Conservation (phyloP, 2,113 vertebrate species). For the Plotosus lineatus region DNA sequence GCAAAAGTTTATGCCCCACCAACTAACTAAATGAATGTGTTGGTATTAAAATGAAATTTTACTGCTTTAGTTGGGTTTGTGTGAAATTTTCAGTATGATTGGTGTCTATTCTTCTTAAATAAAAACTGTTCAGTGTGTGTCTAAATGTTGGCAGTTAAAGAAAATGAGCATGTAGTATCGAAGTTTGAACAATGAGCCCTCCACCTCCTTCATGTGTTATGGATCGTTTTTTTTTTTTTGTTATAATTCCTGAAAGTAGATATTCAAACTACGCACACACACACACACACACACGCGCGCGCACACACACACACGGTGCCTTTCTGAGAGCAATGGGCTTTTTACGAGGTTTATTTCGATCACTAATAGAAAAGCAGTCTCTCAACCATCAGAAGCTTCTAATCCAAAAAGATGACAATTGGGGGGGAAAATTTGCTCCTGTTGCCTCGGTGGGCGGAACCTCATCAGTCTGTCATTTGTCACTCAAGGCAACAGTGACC, state of each 20-base stretch:
- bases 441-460: neutral
- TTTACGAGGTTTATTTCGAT: no score
- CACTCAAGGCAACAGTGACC: neutral
- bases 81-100: neutral
- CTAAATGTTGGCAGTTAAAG: no score
- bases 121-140: no score
- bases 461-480: neutral
- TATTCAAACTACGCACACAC: neutral
- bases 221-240: neutral
- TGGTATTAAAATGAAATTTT: neutral
- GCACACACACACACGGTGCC: no score
- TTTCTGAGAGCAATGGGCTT: no score
- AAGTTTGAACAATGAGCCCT: neutral
- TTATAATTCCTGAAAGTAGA: neutral
- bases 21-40: neutral
- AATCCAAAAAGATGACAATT: neutral
- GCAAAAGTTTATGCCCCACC: neutral
- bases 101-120: no score
- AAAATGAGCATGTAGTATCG: no score
- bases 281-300: no score
- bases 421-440: neutral
- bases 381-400: no score
- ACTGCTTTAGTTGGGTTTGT: neutral
- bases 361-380: no score
- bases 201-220: neutral